Conservation (phyloP, 2,888 invertebrate species). For the Punctoribates punctum region DNA sequence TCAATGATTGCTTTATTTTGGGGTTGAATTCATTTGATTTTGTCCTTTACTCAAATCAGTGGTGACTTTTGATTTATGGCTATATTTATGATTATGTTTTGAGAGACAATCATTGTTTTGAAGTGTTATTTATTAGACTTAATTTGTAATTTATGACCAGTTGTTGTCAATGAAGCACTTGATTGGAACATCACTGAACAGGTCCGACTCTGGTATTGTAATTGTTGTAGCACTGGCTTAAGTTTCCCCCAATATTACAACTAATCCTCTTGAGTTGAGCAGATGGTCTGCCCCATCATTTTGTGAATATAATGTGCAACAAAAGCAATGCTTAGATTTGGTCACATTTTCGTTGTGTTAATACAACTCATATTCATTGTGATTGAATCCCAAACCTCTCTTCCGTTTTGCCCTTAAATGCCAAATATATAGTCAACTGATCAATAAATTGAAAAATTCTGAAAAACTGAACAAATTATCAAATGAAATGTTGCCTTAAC, state of each 20-base stretch:
- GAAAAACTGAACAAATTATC: not conserved
- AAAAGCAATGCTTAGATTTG: slow-evolving; percentile 22
- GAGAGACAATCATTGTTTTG: slow-evolving; percentile 8
- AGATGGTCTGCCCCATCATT: slow-evolving; percentile 36
- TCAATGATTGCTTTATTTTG: not conserved
- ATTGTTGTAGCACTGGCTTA: slow-evolving; percentile 26
- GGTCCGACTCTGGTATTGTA: not conserved
- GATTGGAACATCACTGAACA: slow-evolving; percentile 20
- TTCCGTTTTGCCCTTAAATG: slow-evolving; percentile 6
- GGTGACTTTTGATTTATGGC: not conserved
- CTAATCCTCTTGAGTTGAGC: slow-evolving; percentile 37
- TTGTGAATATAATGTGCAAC: slow-evolving; percentile 19
- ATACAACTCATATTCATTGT: slow-evolving; percentile 24
- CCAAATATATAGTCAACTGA: not conserved
- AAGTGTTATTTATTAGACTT: slow-evolving; percentile 27
- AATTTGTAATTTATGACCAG: slow-evolving; percentile 24
- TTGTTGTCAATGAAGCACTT: slow-evolving; percentile 27
- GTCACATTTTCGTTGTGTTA: slow-evolving; percentile 25
- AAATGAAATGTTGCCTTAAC: not conserved
- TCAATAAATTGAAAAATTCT: too few species aligned
- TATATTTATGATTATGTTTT: not conserved
- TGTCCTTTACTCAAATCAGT: not conserved
- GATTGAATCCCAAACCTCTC: slow-evolving; percentile 26
- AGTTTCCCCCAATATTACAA: slow-evolving; percentile 27
- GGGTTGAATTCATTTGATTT: not conserved